A percentile compares a stretch with the other conserved stretches of the same genome.
Evolutionary conservation across 1,140 invertebrate species (phyloP).

Genomic region (Drosophila nannoptera): DNA sequence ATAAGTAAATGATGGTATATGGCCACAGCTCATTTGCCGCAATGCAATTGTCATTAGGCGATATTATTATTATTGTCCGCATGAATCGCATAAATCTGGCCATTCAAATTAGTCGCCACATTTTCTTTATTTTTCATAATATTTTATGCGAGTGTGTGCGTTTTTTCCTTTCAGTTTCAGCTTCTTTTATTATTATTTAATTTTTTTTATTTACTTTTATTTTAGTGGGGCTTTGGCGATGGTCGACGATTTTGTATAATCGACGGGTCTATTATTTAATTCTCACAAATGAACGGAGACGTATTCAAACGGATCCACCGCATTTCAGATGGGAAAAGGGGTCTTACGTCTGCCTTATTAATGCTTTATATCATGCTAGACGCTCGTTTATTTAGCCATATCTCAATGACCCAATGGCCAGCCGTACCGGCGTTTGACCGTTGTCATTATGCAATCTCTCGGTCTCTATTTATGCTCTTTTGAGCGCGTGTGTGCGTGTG

Average conservation of each 20-base stretch:
- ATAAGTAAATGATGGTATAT: neutral
- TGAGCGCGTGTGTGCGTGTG: slow-evolving; percentile 1
- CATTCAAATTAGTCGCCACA: slow-evolving; percentile 28
- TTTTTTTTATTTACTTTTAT: slow-evolving; percentile 29
- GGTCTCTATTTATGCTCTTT: slow-evolving; percentile 39
- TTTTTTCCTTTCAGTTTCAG: neutral
- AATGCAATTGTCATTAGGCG: slow-evolving; percentile 1
- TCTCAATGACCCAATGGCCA: slow-evolving; percentile 51
- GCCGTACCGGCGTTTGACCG: slow-evolving; percentile 29
- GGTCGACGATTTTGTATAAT: slow-evolving; percentile 22
- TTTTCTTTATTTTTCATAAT: slow-evolving; percentile 12
- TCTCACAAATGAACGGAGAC: slow-evolving; percentile 30
- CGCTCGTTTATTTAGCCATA: slow-evolving; percentile 63
- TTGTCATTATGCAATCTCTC: slow-evolving; percentile 52
- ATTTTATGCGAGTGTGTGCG: neutral
- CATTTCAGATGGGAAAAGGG: neutral
- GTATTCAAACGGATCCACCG: slow-evolving; percentile 12
- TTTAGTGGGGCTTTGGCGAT: slow-evolving; percentile 18
- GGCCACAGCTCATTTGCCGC: slow-evolving; percentile 38
- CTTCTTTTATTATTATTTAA: slow-evolving; percentile 6
- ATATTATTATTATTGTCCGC: slow-evolving; percentile 23
- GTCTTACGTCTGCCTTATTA: slow-evolving; percentile 27
- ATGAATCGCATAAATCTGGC: slow-evolving; percentile 8
- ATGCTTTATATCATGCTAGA: slow-evolving; percentile 63
- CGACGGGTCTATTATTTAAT: slow-evolving; percentile 36